Base-by-base conservation (phyloP, 53 echinoderm and acorn worm genomes). In the Holothuria leucospilota region DNA sequence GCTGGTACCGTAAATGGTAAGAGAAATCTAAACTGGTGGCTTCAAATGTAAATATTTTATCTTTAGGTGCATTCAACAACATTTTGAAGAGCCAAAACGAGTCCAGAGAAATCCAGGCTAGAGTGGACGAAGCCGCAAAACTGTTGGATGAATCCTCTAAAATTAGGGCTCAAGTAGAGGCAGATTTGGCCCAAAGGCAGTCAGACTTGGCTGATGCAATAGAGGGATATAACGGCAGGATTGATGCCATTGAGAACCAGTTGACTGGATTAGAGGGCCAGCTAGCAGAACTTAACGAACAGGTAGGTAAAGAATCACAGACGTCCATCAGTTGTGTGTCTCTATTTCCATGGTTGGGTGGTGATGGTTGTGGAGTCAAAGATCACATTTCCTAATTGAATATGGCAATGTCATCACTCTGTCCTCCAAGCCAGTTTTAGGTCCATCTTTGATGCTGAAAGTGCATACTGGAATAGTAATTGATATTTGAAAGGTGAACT, bases 61-160 rank as follows among this genome's bases (percentile, higher is more conserved):
- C 0, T 56, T 2, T 59, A 97, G 97, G 93, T 81, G 97, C 97
- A 59, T 91, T 90, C 85, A 95, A 95, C 81, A 97, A 89, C 69
- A 97, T 97, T 70, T 77, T 88, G 26, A 84, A 93, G 29, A 97
- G 97, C 39, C 95, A 93, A 74, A 95, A 93, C 80, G 80, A 78
- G 53, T 94, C 94, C 3, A 85, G 88, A 29, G 86, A 70, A 15
- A 94, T 94, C 20, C 91, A 97, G 82, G 87, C 23, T 27, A 87
- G 63, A 62, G 95, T 88, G n/a, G 82, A 95, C 41, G 94, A 49
- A 18, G 82, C 97, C 20, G 88, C 51, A 14, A 70, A 62, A 21
- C 66, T 82, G 20, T 69, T 97, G 12, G 93, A 77, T 14, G 73
- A 91, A 51, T 97, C 97, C 2, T 86, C 69, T 8, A 61, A 18